phyloP scores from a whole-genome alignment of 2,888 invertebrate genomes.

The Timema cristinae region DNA sequence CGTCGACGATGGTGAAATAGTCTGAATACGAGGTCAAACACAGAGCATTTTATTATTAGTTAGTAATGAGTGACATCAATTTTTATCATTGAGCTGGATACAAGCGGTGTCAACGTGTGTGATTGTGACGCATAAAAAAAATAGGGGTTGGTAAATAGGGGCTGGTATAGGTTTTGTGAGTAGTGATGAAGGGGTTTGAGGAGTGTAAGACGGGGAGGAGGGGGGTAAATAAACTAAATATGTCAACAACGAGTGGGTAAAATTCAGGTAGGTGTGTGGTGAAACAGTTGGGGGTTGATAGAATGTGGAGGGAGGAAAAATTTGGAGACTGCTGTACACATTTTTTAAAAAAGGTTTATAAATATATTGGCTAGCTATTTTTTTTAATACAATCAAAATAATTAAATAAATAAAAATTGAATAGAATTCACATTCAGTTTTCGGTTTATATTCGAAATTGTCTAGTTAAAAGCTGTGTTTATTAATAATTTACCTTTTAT shows the following conservation, averaged over 20 bases:
- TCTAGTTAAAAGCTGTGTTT: too few species aligned
- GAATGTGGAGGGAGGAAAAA: too few species aligned
- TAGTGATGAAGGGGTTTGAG: slow-evolving; percentile 9
- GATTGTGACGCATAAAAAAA: background rate
- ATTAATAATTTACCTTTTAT: too few species aligned
- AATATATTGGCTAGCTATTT: too few species aligned
- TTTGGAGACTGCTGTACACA: too few species aligned
- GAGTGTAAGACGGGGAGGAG: background rate
- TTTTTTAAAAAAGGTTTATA: too few species aligned
- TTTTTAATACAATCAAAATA: too few species aligned
- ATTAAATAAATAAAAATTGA: too few species aligned
- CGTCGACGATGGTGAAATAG: background rate
- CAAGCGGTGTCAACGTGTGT: slow-evolving; percentile 9
- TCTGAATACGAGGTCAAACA: slow-evolving; percentile 2
- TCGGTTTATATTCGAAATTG: too few species aligned
- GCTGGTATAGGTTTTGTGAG: too few species aligned
- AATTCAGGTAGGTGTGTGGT: slow-evolving; percentile 4
- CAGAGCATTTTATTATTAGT: slow-evolving; percentile 23
- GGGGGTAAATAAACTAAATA: slow-evolving; percentile 23
- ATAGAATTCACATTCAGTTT: too few species aligned
- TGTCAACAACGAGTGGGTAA: slow-evolving; percentile 17
- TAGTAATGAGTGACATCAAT: slow-evolving; percentile 26
- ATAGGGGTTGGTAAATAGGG: too few species aligned
- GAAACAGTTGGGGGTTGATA: background rate
- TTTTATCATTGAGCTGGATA: slow-evolving; percentile 24